phyloP scores from a whole-genome alignment of 2,113 vertebrate genomes.

The Aptenodytes patagonicus region DNA sequence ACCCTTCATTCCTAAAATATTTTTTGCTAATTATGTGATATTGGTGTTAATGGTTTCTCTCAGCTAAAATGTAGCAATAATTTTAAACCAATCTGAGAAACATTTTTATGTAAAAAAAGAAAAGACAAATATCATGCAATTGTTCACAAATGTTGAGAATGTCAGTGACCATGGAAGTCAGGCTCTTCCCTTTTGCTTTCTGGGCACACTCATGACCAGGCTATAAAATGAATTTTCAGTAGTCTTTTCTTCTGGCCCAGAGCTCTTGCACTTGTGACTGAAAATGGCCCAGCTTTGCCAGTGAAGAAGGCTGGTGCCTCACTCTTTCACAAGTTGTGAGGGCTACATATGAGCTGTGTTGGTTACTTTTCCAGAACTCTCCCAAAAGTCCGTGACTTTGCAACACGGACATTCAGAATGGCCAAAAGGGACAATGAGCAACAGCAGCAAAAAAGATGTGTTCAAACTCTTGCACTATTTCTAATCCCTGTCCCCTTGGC shows the following conservation, averaged over 20 bases:
- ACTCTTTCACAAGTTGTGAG: background rate
- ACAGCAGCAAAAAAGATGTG: background rate
- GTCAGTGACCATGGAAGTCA: background rate
- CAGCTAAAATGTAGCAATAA: background rate
- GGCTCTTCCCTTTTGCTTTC: background rate
- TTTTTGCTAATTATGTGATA: background rate
- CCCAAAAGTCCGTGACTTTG: background rate
- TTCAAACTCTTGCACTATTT: background rate
- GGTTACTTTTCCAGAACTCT: background rate
- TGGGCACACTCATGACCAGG: background rate
- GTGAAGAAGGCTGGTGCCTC: background rate
- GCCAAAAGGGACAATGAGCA: background rate
- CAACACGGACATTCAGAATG: background rate
- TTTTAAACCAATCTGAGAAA: background rate
- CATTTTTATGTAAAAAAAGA: background rate
- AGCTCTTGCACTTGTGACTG: background rate
- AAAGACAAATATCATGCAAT: background rate
- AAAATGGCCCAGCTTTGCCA: background rate
- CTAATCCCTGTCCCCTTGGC: background rate
- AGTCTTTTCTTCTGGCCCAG: background rate
- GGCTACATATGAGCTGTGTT: background rate
- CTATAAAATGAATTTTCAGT: background rate
- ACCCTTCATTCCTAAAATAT: accelerated
- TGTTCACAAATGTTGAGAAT: background rate
- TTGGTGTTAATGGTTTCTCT: background rate